Evolutionary conservation across 2,888 invertebrate species (phyloP), one percentile per base, ranked within the genome.

Genomic region (Rotaria macrura): DNA sequence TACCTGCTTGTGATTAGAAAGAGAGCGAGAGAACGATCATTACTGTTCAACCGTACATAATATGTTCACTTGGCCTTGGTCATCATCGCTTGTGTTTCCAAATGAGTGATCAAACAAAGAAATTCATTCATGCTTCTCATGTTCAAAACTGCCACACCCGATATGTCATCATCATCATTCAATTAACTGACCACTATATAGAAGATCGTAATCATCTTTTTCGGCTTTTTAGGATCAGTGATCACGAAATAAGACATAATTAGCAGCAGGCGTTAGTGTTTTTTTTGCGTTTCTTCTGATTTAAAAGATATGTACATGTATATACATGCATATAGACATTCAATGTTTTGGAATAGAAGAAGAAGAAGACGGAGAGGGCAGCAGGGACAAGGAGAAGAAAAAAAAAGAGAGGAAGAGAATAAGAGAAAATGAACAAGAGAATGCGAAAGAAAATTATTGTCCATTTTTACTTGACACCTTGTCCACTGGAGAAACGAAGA

Each of bases 391-490:
- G 65, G 34, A 65, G 17, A 17, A 17, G 34, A 34, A 65, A 17
- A 65, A 65, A 65, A 34, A 17, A 65, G 1, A 17, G 14, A 34
- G 34, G 38, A 6, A 65, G 38, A 65, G 9, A 34, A 34, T 34
- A 17, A 34, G 34, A 34, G 65, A 65, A 14, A 29, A 17, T 34
- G 34, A 34, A 65, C 34, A 34, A 65, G 34, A 65, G 34, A 65
- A 34, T 12, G 20, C 5, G 38, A 65, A 65, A 34, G 20, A 65
- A 65, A 65, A 65, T 34, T 34, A 34, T 38, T 65, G 65, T 65
- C 65, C 65, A 65, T 65, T 65, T 65, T 65, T 65, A 65, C 34
- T 65, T 65, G 65, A 65, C 65, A 65, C 65, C 65, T 65, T 65
- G 65, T 65, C 65, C 65, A 65, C 34, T 14, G 29, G 14, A 65